Base-by-base conservation (phyloP, 2,797 vertebrate species). In the Ptychadena robeensis region DNA sequence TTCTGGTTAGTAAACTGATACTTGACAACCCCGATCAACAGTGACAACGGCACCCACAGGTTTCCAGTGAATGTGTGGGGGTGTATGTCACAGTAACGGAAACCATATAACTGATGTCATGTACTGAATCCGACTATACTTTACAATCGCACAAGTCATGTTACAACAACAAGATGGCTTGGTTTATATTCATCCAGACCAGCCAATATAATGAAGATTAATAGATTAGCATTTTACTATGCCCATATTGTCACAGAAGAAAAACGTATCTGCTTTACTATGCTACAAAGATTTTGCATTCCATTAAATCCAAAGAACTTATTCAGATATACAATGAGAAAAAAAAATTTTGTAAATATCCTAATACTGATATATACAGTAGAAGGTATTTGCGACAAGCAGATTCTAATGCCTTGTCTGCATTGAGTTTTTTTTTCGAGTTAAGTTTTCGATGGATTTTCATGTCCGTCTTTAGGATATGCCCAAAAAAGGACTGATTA, bases 11-110 rank as follows among this genome's bases (percentile, higher is more conserved):
- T 68, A 79, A 79, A 69, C 7, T 59, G 76, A 67, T 79, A 68
- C 65, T 34, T 68, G 76, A 68, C 76, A 53, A 79, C 65, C 65
- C 76, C 68, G 76, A 79, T 79, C 44, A 79, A 69, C 65, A 79
- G 22, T 34, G 18, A 22, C 68, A 79, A 68, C n/a, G 35, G 76
- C 31, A 18, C 76, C 64, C 76, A 37, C 44, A 79, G 44, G 34
- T 57, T 68, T 35, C 9, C 40, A 79, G 31, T 70, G 48, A 63
- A 71, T 9, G 25, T 30, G 53, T 38, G 67, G 15, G 40, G 67
- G 70, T 71, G 12, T 61, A 40, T 40, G 38, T 14, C 67, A 37
- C 30, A 38, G 32, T 70, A 59, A 9, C 74, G 63, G 74, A 78
- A 78, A 40, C 63, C 67, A 78, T 53, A 78, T 53, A 8, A 4